Base-by-base conservation (phyloP, 2,888 invertebrate genomes). In the Pseudococcus longispinus region DNA sequence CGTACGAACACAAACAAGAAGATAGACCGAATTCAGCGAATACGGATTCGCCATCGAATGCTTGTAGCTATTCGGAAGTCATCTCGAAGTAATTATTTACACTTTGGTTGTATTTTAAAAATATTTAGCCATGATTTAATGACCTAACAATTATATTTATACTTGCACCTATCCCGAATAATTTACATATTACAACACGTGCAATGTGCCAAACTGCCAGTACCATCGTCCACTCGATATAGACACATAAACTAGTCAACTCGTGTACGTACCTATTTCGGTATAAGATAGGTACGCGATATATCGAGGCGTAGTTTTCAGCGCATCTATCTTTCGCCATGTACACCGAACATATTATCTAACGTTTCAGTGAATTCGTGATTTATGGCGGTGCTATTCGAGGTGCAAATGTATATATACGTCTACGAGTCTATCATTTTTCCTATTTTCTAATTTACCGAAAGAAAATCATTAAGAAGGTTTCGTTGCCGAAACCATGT, bases 61-160 rank as follows among this genome's bases (percentile, higher is more conserved):
- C 77, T 13, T 85, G 77, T 74, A 85, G 77, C 85, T 85, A 85
- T 77, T 85, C 85, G 26, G 85, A 85, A 26, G 70, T 85, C 23
- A 77, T 77, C 23, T 74, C 85, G 13, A 85, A 85, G 85, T 85
- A 74, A 85, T 20, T 74, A 32, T 20, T 15, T 37, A 0, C 37
- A 1, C 5, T 8, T 37, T 5, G 37, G 5, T 37, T 37, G 4
- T 8, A 0, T 8, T 37, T 6, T 4, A 4, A 1, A 9, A 0
- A 9, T 4, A 37, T 4, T 4, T 37, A 9, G 2, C 8, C 37
- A 4, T 9, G 37, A 37, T 2, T n/a, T n/a, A n/a, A n/a, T n/a
- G n/a, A n/a, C n/a, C n/a, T n/a, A n/a, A n/a, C n/a, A n/a, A n/a
- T n/a, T n/a, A n/a, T n/a, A n/a, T n/a, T n/a, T n/a, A n/a, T n/a